A percentile compares a stretch with the other conserved stretches of the same genome.
phyloP scores from a whole-genome alignment of 2,113 vertebrate genomes.

The Motacilla tschutschensis region DNA sequence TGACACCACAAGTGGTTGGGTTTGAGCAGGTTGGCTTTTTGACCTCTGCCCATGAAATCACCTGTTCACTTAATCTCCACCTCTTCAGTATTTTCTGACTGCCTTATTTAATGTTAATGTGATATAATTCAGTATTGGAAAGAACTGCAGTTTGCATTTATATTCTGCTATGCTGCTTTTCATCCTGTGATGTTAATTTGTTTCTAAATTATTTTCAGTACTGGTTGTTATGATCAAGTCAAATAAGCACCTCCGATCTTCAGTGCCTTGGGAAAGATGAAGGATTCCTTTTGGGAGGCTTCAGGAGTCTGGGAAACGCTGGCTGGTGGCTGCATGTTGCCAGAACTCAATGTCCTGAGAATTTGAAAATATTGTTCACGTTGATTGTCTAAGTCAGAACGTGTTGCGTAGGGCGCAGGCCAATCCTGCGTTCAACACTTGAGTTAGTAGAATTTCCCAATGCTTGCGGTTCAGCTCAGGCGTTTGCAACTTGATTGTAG shows the following conservation, averaged over 20 bases:
- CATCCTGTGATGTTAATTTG: background rate
- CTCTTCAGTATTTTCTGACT: background rate
- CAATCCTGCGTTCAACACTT: background rate
- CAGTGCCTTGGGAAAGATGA: background rate
- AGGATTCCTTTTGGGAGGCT: background rate
- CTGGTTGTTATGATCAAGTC: fast-evolving
- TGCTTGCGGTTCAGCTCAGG: conserved; percentile 28
- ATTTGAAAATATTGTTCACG: background rate
- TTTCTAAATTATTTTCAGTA: background rate
- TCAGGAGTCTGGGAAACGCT: background rate
- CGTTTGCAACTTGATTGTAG: background rate
- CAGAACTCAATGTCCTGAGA: conserved; percentile 8
- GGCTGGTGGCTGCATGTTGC: background rate
- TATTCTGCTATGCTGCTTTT: background rate
- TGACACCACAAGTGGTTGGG: background rate
- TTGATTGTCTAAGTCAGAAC: background rate
- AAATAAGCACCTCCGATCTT: background rate
- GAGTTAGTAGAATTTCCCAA: conserved; percentile 18
- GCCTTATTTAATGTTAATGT: background rate
- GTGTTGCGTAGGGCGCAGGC: background rate
- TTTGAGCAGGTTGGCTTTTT: background rate
- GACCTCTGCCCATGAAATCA: background rate
- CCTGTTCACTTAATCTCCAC: background rate
- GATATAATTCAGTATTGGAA: background rate
- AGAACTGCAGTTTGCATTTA: background rate